A percentile compares a stretch with the other conserved stretches of the same genome.
phyloP scores from a whole-genome alignment of 2,888 invertebrate species.

The Sipha maydis region DNA sequence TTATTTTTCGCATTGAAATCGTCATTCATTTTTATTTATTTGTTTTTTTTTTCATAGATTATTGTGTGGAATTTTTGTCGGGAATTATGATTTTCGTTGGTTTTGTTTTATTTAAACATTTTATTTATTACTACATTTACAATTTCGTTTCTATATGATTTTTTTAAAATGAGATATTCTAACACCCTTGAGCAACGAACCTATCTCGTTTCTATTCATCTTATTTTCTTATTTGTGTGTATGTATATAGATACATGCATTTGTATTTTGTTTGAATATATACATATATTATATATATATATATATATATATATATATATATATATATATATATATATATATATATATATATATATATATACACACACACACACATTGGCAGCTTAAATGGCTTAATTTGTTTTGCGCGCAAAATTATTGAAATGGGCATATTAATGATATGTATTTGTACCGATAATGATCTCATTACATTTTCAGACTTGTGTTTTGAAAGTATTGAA shows the following conservation, averaged over 20 bases:
- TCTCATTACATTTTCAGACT: constrained; percentile 47
- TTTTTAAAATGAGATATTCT: constrained; percentile 3
- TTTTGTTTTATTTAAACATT: constrained; percentile 50
- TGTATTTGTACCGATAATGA: constrained; percentile 44
- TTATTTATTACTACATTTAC: constrained; percentile 62
- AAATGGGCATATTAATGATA: constrained; percentile 27
- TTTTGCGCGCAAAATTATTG: constrained; percentile 46
- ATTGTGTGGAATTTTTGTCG: constrained; percentile 28
- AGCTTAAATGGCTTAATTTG: constrained; percentile 32
- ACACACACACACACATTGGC: background rate
- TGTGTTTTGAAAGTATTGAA: constrained; percentile 33
- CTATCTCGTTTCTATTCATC: background rate
- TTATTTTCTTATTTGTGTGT: background rate
- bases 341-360: too few relatives aligned
- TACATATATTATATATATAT: too few relatives aligned
- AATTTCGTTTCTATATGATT: constrained; percentile 45
- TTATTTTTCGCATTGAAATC: constrained; percentile 38
- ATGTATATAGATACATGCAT: background rate
- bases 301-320: too few relatives aligned
- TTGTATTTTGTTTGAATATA: background rate
- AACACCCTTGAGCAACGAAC: constrained; percentile 51
- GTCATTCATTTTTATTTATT: constrained; percentile 56
- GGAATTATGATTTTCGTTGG: constrained; percentile 31
- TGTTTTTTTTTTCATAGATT: constrained; percentile 47
- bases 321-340: too few relatives aligned